phyloP scores from a whole-genome alignment of 2,888 invertebrate species.

The Caenorhabditis sinica region DNA sequence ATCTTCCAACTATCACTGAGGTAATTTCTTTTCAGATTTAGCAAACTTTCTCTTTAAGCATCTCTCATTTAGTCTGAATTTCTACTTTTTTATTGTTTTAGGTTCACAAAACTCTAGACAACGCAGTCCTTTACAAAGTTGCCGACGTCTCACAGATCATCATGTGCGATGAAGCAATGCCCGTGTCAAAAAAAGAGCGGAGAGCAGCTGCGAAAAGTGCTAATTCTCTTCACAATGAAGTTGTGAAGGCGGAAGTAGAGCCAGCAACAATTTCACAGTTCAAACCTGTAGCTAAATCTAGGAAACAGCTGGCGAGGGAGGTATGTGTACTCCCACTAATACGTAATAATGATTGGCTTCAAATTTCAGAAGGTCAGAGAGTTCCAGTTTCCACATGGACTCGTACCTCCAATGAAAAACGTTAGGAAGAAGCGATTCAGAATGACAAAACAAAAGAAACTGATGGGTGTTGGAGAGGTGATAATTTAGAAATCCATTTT shows the following conservation, averaged over 20 bases:
- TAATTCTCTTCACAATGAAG: too few relatives aligned
- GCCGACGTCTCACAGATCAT: conserved; percentile 52
- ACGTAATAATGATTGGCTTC: too few relatives aligned
- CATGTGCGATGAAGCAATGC: conserved; percentile 31
- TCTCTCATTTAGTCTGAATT: neutral
- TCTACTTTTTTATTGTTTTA: too few relatives aligned
- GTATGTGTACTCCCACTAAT: neutral
- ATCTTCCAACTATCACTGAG: conserved; percentile 47
- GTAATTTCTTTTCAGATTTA: neutral
- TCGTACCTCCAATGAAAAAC: conserved; percentile 50
- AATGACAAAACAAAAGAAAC: conserved; percentile 49
- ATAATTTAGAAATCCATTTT: neutral
- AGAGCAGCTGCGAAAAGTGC: neutral
- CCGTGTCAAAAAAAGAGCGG: neutral
- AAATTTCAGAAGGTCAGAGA: conserved; percentile 31
- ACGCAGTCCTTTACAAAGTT: conserved; percentile 33
- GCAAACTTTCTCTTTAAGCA: neutral
- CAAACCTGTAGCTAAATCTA: neutral
- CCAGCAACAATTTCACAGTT: neutral
- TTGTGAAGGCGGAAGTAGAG: neutral
- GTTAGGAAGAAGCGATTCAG: conserved; percentile 90
- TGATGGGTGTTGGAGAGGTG: conserved; percentile 45
- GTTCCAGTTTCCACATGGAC: conserved; percentile 37
- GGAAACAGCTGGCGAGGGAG: conserved; percentile 31
- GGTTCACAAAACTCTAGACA: conserved; percentile 54